phyloP scores from a whole-genome alignment of 2,888 invertebrate species.

The Kuschelorhynchus macadamiae region DNA sequence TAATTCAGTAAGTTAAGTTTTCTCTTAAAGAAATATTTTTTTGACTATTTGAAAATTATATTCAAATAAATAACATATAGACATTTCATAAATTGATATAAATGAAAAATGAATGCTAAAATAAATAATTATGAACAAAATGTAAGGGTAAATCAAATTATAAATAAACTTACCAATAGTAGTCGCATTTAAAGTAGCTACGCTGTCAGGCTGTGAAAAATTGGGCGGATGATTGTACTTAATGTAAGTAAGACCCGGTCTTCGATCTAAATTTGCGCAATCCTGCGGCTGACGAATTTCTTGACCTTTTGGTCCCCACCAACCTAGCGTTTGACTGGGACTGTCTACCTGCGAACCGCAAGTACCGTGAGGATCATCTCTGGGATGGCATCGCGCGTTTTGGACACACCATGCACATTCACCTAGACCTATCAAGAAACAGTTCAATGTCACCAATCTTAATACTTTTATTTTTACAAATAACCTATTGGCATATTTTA shows the following conservation, averaged over 20 bases:
- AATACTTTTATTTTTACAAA: too few relatives aligned
- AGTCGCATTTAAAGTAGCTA: constrained; percentile 56
- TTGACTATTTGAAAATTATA: too few relatives aligned
- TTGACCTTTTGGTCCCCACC: constrained; percentile 90
- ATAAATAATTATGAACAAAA: too few relatives aligned
- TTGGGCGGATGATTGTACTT: constrained; percentile 91
- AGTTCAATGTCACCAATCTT: too few relatives aligned
- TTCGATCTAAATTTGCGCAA: constrained; percentile 83
- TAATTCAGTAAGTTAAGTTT: too few relatives aligned
- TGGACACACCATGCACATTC: constrained; percentile 96
- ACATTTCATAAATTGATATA: too few relatives aligned
- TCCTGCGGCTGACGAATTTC: constrained; percentile 75
- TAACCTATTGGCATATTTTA: too few relatives aligned
- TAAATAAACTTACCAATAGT: constrained; percentile 61
- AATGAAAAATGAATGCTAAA: too few relatives aligned
- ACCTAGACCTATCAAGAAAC: constrained; percentile 72
- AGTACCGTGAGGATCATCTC: constrained; percentile 86
- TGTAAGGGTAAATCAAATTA: too few relatives aligned
- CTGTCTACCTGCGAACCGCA: constrained; percentile 85
- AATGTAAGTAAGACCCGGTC: constrained; percentile 91
- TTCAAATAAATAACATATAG: too few relatives aligned
- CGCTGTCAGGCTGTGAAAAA: constrained; percentile 84
- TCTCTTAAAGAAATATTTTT: too few relatives aligned
- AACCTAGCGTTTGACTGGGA: constrained; percentile 85
- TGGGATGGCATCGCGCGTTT: constrained; percentile 90